Conservation (phyloP, 2,797 vertebrate species). For the Ataeniobius toweri region DNA sequence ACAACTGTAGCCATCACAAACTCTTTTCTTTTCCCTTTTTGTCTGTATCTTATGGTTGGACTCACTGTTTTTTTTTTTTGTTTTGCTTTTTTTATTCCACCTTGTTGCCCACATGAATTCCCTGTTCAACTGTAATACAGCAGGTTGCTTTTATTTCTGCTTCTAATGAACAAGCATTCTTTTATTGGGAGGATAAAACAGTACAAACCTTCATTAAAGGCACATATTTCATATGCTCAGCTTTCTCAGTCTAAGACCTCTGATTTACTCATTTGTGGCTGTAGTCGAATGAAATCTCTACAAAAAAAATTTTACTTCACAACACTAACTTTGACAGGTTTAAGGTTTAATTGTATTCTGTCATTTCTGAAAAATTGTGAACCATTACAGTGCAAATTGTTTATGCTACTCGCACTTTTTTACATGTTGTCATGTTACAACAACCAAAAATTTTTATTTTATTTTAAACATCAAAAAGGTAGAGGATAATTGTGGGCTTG, state of each 20-base stretch:
- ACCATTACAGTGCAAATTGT: not conserved
- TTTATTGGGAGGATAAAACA: slow-evolving; percentile 11
- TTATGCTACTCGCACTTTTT: not conserved
- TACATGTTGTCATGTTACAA: too few relatives aligned
- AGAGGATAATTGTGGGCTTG: too few relatives aligned
- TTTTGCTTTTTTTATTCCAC: slow-evolving; percentile 8
- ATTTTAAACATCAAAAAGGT: too few relatives aligned
- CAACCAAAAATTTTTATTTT: too few relatives aligned
- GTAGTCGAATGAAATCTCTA: not conserved
- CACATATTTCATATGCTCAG: not conserved
- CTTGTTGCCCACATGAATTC: slow-evolving; percentile 10
- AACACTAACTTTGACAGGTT: not conserved
- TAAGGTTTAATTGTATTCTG: not conserved
- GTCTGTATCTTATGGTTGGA: slow-evolving; percentile 27
- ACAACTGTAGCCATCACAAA: slow-evolving; percentile 32
- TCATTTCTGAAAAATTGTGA: not conserved
- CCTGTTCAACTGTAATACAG: slow-evolving; percentile 4
- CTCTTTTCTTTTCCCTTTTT: slow-evolving; percentile 34
- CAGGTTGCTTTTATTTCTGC: slow-evolving; percentile 7
- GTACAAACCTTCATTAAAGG: slow-evolving; percentile 1
- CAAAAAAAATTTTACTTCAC: not conserved
- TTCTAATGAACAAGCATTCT: slow-evolving; percentile 12
- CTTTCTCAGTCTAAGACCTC: slow-evolving; percentile 3
- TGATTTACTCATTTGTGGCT: slow-evolving; percentile 6
- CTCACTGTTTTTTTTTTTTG: slow-evolving; percentile 34